Evolutionary conservation across 2,113 vertebrate genomes (phyloP), one percentile per base, ranked within the genome.

Genomic region (Myocastor coypus): DNA sequence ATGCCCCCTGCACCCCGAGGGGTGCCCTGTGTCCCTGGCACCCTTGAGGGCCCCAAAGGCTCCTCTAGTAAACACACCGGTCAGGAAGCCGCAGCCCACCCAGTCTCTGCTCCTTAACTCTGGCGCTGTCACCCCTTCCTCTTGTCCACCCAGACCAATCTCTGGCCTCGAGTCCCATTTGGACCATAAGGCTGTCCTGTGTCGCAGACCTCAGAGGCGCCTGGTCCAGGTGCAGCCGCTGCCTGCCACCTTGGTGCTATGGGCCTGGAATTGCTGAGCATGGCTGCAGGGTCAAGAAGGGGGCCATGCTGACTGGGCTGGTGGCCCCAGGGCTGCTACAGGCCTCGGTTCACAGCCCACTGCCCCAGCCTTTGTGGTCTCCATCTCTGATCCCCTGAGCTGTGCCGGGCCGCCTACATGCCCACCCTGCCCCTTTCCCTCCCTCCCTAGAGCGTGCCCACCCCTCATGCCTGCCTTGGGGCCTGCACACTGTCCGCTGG

Each of bases 271-370:
- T 1, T 75, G 89, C 94, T 94, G 95, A 96, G 95, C 19, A 0
- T 2, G 3, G 68, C 81, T 37, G 7, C 9, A 7, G 52, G 80
- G 78, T 42, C 80, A 32, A 0, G 0, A 26, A 20, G 0, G 0
- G 52, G 20, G 59, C 42, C 3, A 4, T 57, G 91, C 92, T 40
- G 86, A 89, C 46, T 55, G 52, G 75, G 63, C 55, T 42, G 46
- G 32, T 1, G 13, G 80, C n/a, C 37, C 37, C 63, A 7, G 0
- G 14, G 68, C 26, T 73, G 86, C 89, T 26, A 20, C 4, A 16
- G 17, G 4, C 34, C 50, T 80, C 19, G 3, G 22, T 1, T 17
- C 57, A 7, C 32, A 1, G 6, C 42, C 71, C 71, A 59, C 42
- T n/a, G 3, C 19, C 13, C 61, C 17, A 20, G 26, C 6, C 22